phyloP scores from a whole-genome alignment of 2,797 vertebrate species.

The Poeciliopsis presidionis region DNA sequence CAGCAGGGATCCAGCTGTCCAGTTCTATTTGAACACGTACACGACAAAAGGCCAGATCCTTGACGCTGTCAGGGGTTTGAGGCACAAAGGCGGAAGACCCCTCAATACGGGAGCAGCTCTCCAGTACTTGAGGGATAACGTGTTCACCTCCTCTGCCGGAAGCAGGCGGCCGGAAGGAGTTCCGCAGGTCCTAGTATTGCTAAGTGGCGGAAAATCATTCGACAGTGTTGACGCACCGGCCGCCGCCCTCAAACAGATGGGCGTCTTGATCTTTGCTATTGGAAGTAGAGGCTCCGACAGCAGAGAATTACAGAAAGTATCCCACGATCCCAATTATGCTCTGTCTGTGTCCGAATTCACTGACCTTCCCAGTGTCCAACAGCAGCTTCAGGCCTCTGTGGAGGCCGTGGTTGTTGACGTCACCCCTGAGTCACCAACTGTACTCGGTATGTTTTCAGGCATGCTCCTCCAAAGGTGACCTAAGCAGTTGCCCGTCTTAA shows the following conservation, averaged over 20 bases:
- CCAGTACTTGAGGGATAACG: slow-evolving; percentile 45
- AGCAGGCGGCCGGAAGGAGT: slow-evolving; percentile 77
- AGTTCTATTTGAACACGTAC: slow-evolving; percentile 38
- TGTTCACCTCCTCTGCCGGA: slow-evolving; percentile 21
- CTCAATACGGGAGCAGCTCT: slow-evolving; percentile 63
- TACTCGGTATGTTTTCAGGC: slow-evolving; percentile 43
- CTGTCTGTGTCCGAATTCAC: slow-evolving; percentile 35
- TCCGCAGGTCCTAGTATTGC: slow-evolving; percentile 83
- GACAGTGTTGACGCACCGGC: too few species aligned
- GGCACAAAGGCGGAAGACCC: slow-evolving; percentile 39
- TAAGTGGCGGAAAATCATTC: slow-evolving; percentile 73
- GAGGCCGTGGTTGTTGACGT: slow-evolving; percentile 28
- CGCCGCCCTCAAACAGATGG: too few species aligned
- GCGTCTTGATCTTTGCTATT: slow-evolving; percentile 30
- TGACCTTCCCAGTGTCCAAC: slow-evolving; percentile 46
- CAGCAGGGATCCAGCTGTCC: slow-evolving; percentile 53
- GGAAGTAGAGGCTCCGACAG: slow-evolving; percentile 54
- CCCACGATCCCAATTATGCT: slow-evolving; percentile 1
- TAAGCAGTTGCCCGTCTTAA: not conserved
- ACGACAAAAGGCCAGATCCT: slow-evolving; percentile 20
- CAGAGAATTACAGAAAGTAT: not conserved
- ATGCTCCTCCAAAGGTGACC: not conserved
- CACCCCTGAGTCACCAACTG: slow-evolving; percentile 21
- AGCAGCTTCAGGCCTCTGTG: slow-evolving; percentile 42
- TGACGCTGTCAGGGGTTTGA: slow-evolving; percentile 39